Conservation (phyloP, 2,113 vertebrate genomes). For the Lota lota region DNA sequence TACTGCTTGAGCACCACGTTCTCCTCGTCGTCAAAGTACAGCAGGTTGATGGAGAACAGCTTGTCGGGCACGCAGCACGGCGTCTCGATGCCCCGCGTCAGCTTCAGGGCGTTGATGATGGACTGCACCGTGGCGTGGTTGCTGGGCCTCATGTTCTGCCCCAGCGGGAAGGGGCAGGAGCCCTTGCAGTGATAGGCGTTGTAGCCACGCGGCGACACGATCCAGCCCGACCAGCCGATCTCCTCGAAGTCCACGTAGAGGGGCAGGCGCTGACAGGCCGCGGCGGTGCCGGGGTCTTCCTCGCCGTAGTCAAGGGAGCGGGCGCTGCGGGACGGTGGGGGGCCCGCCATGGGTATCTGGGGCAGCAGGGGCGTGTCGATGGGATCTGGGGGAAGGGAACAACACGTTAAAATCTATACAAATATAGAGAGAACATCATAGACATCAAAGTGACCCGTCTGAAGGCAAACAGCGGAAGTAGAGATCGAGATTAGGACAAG, state of each 20-base stretch:
- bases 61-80: slow-evolving; percentile 84
- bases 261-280: slow-evolving; percentile 71
- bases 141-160: slow-evolving; percentile 80
- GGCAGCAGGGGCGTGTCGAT: slow-evolving; percentile 50
- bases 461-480: too few species aligned
- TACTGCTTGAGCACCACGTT: slow-evolving; percentile 84
- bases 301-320: slow-evolving; percentile 67
- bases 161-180: slow-evolving; percentile 78
- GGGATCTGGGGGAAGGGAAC: slow-evolving; percentile 39
- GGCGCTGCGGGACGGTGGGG: slow-evolving; percentile 45
- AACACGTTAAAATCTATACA: background rate
- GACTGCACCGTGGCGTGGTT: slow-evolving; percentile 84
- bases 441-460: too few species aligned
- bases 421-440: background rate
- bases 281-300: slow-evolving; percentile 38
- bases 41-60: slow-evolving; percentile 81
- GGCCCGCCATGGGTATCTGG: slow-evolving; percentile 22
- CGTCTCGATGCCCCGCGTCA: slow-evolving; percentile 71
- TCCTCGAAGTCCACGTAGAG: slow-evolving; percentile 84
- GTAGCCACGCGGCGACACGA: slow-evolving; percentile 80
- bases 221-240: slow-evolving; percentile 84
- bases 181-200: slow-evolving; percentile 84
- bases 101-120: slow-evolving; percentile 81
- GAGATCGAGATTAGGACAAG: too few species aligned
- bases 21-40: slow-evolving; percentile 82